Evolutionary conservation across 2,888 invertebrate species (phyloP), one percentile per base, ranked within the genome.

Genomic region (Tinea semifulvella): DNA sequence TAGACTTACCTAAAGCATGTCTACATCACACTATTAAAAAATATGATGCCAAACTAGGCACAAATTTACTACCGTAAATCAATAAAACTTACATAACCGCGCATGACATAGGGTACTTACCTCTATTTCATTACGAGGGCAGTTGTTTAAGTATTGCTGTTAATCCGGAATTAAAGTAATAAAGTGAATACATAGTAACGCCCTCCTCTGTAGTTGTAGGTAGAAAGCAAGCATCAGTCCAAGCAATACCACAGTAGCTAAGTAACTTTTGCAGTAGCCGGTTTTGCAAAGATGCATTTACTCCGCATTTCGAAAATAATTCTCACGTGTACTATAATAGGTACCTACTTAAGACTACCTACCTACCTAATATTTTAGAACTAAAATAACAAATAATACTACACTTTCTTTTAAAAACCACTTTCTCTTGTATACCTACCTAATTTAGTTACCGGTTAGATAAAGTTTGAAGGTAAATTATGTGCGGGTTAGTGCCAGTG

Each of bases 221-320:
- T 40, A 40, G 40, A 40, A 40, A 40, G 40, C 40, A 40, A 14
- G 40, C 18, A 11, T 19, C 35, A 22, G 25, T 35, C 13, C n/a
- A 7, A 11, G 13, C 31, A 31, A 11, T n/a, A 31, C 7, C 13
- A 13, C 2, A 31, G 31, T 31, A 2, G 31, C 13, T 31, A 13
- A n/a, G 31, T 26, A 26, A 58, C 57, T 62, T 58, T 56, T 54
- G 52, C 59, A 56, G 66, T 64, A 60, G 57, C 65, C 64, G 65
- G 58, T 59, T 58, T 49, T 50, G 56, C 65, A 72, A n/a, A 65
- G 68, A 79, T 77, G 79, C 61, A 63, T 62, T 38, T 35, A 13
- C 14, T 8, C n/a, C 6, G 3, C 16, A 38, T 19, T 3, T 38
- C 38, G 38, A 16, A 16, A 38, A 18, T 38, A 11, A n/a, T 4